A percentile compares a stretch with the other conserved stretches of the same genome.
Conservation (phyloP, 1,140 invertebrate genomes). For the Trinorchestia longiramus region DNA sequence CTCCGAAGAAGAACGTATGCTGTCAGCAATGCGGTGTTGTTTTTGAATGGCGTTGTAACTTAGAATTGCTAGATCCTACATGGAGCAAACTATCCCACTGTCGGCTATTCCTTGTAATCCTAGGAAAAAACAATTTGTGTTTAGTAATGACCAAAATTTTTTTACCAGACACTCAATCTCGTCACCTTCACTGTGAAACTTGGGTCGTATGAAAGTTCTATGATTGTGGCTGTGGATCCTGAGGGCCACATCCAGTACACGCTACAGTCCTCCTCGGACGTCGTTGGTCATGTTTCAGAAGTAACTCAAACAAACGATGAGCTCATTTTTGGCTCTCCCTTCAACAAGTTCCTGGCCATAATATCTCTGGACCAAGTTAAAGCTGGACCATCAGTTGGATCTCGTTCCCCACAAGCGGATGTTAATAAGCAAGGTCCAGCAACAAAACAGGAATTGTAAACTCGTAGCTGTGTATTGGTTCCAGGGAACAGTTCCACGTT, state of each 20-base stretch:
- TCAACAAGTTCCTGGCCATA: conserved; percentile 25
- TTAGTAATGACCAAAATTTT: not conserved
- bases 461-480: too few species aligned
- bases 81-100: too few species aligned
- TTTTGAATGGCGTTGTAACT: too few species aligned
- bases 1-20: too few species aligned
- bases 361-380: not conserved
- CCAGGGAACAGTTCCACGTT: too few species aligned
- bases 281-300: conserved; percentile 22
- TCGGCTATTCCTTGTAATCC: not conserved
- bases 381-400: not conserved
- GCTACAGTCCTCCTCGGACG: not conserved
- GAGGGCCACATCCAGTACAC: not conserved
- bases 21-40: too few species aligned
- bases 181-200: not conserved
- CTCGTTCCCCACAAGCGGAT: not conserved
- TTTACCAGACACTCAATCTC: not conserved
- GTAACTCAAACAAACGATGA: not conserved
- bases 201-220: not conserved
- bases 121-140: not conserved
- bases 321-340: conserved; percentile 16
- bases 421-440: not conserved
- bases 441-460: not conserved
- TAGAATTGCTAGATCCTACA: too few species aligned
- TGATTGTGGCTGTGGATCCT: not conserved